Base-by-base conservation (phyloP, 2,113 vertebrate genomes). In the Nothocercus julius region DNA sequence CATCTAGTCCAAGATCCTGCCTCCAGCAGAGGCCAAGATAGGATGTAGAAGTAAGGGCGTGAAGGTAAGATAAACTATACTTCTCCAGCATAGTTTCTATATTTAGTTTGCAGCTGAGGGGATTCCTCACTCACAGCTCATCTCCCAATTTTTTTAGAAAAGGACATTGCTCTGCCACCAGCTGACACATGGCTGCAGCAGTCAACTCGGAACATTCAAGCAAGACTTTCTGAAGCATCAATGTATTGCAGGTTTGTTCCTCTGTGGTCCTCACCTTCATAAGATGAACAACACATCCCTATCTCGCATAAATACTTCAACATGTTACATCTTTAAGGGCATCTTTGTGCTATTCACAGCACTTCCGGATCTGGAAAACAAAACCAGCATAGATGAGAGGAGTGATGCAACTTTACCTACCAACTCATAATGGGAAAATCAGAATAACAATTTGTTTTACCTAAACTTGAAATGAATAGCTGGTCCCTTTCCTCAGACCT, bases 41-140 rank as follows among this genome's bases (percentile, higher is more conserved):
- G n/a, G 47, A 63, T 56, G 63, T 2, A n/a, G 45, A 77, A 82
- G 66, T 11, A 80, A 53, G 0, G 0, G 25, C 49, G 40, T 44
- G 27, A 70, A 89, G 77, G 42, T 28, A 62, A 22, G 8, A 2
- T 47, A 59, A 87, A 32, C 8, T 34, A 16, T n/a, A 59, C 27
- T 45, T 74, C 20, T 22, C 27, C 24, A 87, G 45, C 8, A 42
- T 3, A 62, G 2, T 47, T 16, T 40, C 1, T 12, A 59, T 77
- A 67, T 81, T 27, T 11, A 38, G 14, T 62, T 17, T 64, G 27
- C 20, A 89, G 45, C 62, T 54, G 36, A 89, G 51, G 15, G 36
- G 84, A 72, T 44, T 92, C 58, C 59, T 85, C 53, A 77, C 28
- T 28, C 21, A 42, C 16, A 68, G 58, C 11, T 87, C 22, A 30